Percentiles rank a stretch among this genome's conserved stretches.
phyloP scores from a whole-genome alignment of 2,797 vertebrate species.

The Novumbra hubbsi region DNA sequence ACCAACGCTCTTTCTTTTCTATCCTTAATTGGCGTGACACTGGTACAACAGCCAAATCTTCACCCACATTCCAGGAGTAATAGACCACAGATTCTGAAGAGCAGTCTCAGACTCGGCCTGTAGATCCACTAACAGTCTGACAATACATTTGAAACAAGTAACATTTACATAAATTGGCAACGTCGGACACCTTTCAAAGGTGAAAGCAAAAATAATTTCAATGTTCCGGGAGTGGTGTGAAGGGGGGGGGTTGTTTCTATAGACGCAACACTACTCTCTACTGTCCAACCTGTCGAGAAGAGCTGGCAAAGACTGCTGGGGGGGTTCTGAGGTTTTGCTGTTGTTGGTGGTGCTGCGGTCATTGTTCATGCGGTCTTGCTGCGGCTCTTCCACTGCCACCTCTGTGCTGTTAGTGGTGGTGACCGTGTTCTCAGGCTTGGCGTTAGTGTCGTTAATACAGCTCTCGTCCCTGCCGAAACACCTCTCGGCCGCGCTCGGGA shows the following conservation, averaged over 20 bases:
- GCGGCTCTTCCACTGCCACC: slow-evolving; percentile 70
- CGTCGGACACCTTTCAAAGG: slow-evolving; percentile 86
- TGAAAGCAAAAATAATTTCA: slow-evolving; percentile 80
- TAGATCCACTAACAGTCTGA: slow-evolving; percentile 88
- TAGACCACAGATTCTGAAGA: slow-evolving; percentile 72
- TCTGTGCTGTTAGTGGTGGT: slow-evolving; percentile 70
- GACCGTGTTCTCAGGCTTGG: slow-evolving; percentile 49
- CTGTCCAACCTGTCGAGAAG: slow-evolving; percentile 88
- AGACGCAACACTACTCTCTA: slow-evolving; percentile 84
- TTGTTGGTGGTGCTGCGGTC: slow-evolving; percentile 77
- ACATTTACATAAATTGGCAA: slow-evolving; percentile 95
- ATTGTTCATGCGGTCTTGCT: slow-evolving; percentile 73
- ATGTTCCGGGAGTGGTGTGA: slow-evolving; percentile 44
- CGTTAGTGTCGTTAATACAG: slow-evolving; percentile 24
- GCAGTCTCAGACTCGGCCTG: slow-evolving; percentile 82
- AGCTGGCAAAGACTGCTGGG: slow-evolving; percentile 84
- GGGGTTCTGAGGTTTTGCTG: slow-evolving; percentile 82
- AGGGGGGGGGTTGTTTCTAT: slow-evolving; percentile 43
- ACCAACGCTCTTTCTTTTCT: slow-evolving; percentile 83
- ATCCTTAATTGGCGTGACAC: slow-evolving; percentile 96
- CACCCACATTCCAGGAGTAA: slow-evolving; percentile 62
- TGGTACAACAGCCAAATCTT: slow-evolving; percentile 73
- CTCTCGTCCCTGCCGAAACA: slow-evolving; percentile 27
- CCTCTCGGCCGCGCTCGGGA: slow-evolving; percentile 28
- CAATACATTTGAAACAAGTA: slow-evolving; percentile 89